phyloP scores from a whole-genome alignment of 2,888 invertebrate species.

The Sicus ferrugineus region DNA sequence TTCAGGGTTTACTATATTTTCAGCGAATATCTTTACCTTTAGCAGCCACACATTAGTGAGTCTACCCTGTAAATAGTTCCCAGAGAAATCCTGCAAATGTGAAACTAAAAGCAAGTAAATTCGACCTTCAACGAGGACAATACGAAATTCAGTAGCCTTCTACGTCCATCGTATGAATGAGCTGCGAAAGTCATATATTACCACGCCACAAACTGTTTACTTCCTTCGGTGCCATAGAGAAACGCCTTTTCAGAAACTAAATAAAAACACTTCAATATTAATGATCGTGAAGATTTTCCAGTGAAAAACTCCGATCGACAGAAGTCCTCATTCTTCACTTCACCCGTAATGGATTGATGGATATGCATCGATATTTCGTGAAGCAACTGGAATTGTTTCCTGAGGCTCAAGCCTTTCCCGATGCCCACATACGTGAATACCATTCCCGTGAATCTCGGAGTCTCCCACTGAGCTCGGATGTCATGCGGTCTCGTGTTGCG shows the following conservation, averaged over 20 bases:
- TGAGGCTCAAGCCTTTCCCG: slow-evolving; percentile 17
- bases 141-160: no score
- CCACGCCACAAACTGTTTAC: no score
- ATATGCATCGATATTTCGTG: slow-evolving; percentile 12
- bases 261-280: neutral
- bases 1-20: no score
- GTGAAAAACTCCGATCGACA: neutral
- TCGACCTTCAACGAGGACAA: no score
- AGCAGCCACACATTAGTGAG: no score
- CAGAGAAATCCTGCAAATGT: no score
- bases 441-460: no score
- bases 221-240: neutral
- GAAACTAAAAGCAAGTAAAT: no score
- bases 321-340: neutral
- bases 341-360: slow-evolving; percentile 8
- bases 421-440: neutral
- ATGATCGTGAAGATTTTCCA: slow-evolving; percentile 3
- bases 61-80: no score
- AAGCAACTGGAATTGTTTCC: neutral
- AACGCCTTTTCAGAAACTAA: neutral
- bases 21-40: no score
- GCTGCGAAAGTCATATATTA: no score
- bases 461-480: neutral
- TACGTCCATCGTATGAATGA: no score
- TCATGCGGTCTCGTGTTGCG: neutral